Base-by-base conservation (phyloP, 2,888 invertebrate species). In the Aquatica leii region DNA sequence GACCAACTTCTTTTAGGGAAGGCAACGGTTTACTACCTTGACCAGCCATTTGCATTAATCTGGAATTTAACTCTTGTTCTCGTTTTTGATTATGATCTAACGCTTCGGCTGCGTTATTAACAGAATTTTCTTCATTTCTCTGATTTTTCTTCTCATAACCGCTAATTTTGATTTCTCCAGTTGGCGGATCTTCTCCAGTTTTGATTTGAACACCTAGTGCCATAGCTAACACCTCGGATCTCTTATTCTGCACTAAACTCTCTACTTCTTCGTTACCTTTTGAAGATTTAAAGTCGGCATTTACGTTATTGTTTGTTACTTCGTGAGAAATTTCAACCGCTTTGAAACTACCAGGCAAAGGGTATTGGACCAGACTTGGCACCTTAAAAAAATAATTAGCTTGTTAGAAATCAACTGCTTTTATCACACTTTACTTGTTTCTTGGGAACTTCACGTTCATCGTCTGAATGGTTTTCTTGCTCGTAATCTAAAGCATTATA, bases 401-500 rank as follows among this genome's bases (percentile, higher is more conserved):
- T 20, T 20, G n/a, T 40, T 17, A 14, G 9, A 24, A 14, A 24
- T 4, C 15, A 35, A 37, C 21, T 9, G 18, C 49, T 56, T 37
- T 1, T 37, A 37, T 12, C 15, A 9, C n/a, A 18, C 14, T n/a
- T 37, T 35, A 53, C 46, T 37, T 66, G 72, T 54, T 77, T 78
- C 48, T 67, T 72, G 0, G 74, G 68, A 14, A 72, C 35, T 9
- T 78, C 76, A 35, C 67, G 68, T 41, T 78, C 78, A 2, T 80
- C 78, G 24, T 78, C 78, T 0, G 78, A 77, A 18, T 79, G 79
- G 51, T 78, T 78, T 24, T 78, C 80, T 20, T 74, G 82, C 74
- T 91, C 91, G 71, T 91, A 91, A 75, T 91, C 91, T 65, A 91
- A 73, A 0, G 91, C 91, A 74, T 91, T 90, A 78, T 91, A 89